Conservation (phyloP, 2,797 vertebrate genomes). For the Adrianichthys oophorus region DNA sequence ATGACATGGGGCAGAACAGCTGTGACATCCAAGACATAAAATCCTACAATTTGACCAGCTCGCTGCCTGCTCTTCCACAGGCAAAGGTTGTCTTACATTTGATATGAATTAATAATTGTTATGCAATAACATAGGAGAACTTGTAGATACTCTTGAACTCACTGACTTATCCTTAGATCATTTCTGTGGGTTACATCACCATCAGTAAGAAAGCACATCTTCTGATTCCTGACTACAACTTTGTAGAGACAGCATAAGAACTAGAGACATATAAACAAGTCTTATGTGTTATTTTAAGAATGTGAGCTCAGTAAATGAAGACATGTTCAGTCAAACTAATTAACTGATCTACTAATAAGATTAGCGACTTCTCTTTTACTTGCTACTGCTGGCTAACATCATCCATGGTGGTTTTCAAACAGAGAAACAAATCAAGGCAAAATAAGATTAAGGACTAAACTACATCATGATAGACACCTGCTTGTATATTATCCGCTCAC, state of each 20-base stretch:
- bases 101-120: background rate
- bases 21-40: background rate
- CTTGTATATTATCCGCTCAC: constrained; percentile 25
- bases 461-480: constrained; percentile 39
- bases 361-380: constrained; percentile 62
- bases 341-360: constrained; percentile 61
- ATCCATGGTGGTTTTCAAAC: constrained; percentile 60
- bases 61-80: too few relatives aligned
- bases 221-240: constrained; percentile 5
- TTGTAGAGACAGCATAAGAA: background rate
- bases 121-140: background rate
- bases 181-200: constrained; percentile 42
- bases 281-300: constrained; percentile 11
- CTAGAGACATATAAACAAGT: background rate
- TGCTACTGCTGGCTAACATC: constrained; percentile 62
- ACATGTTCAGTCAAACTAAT: constrained; percentile 33
- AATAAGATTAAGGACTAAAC: constrained; percentile 58
- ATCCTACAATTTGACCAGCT: background rate
- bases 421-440: constrained; percentile 41
- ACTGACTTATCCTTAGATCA: background rate
- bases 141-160: constrained; percentile 1
- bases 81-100: background rate
- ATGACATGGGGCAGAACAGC: background rate
- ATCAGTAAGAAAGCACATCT: constrained; percentile 7
- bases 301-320: constrained; percentile 31